Evolutionary conservation across 2,888 invertebrate species (phyloP).

Genomic region (Pollenia labialis): DNA sequence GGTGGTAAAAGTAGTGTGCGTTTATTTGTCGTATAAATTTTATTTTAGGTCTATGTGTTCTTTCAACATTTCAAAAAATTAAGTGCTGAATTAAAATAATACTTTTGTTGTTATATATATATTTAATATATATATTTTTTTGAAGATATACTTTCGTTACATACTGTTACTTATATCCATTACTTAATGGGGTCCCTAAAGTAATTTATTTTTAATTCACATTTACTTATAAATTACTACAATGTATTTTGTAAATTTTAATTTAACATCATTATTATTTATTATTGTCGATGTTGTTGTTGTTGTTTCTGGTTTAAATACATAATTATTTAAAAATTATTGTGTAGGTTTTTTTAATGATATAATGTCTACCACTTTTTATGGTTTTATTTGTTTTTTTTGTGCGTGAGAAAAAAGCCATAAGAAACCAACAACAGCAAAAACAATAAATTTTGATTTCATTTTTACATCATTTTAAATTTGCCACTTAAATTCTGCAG

Average conservation of each 20-base stretch:
- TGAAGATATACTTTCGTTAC: neutral
- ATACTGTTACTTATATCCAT: neutral
- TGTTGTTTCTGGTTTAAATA: constrained; percentile 1
- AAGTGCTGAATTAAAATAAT: neutral
- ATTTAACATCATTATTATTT: constrained; percentile 40
- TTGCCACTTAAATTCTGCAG: constrained; percentile 22
- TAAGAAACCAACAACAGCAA: neutral
- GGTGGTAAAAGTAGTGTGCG: neutral
- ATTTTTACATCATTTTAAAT: constrained; percentile 34
- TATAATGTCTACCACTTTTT: constrained; percentile 21
- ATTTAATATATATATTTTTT: neutral
- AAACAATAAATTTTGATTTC: constrained; percentile 35
- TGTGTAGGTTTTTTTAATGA: constrained; percentile 38
- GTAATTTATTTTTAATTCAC: constrained; percentile 44
- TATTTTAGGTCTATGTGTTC: neutral
- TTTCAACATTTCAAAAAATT: neutral
- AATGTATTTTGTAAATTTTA: constrained; percentile 34
- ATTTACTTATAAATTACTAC: constrained; percentile 13
- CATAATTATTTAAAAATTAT: constrained; percentile 43
- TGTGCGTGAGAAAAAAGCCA: constrained; percentile 39
- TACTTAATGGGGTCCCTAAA: constrained; percentile 17
- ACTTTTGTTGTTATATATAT: neutral
- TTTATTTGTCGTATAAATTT: too few relatives aligned
- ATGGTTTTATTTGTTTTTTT: constrained; percentile 13
- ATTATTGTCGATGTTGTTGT: constrained; percentile 35